A percentile compares a stretch with the other conserved stretches of the same genome.
phyloP scores from a whole-genome alignment of 1,140 invertebrate species.

The Coptotermes formosanus region DNA sequence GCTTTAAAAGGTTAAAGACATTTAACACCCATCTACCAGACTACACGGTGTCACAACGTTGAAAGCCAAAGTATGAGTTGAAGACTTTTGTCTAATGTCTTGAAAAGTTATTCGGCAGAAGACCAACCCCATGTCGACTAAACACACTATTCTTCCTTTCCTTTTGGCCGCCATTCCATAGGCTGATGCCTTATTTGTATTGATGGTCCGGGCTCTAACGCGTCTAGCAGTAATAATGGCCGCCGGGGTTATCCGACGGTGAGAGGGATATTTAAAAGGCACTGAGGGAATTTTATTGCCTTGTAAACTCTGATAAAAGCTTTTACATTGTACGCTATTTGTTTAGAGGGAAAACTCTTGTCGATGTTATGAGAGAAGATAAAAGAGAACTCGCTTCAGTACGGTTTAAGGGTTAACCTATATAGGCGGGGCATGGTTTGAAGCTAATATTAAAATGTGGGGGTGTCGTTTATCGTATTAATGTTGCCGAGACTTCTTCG shows the following conservation, averaged over 20 bases:
- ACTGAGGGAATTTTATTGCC: background rate
- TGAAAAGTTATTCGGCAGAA: too few relatives aligned
- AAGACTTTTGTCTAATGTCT: too few relatives aligned
- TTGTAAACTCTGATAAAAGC: slow-evolving; percentile 19
- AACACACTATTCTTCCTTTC: too few relatives aligned
- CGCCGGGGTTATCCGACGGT: background rate
- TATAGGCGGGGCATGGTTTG: background rate
- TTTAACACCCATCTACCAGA: too few relatives aligned
- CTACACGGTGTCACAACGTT: too few relatives aligned
- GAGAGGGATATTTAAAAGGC: background rate
- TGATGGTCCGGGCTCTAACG: background rate
- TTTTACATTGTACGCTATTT: background rate
- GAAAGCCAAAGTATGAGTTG: too few relatives aligned
- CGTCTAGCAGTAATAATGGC: background rate
- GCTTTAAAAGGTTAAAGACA: too few relatives aligned
- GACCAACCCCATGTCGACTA: too few relatives aligned
- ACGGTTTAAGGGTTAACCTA: background rate
- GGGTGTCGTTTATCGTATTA: background rate
- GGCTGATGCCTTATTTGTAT: background rate
- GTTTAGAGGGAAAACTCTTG: background rate
- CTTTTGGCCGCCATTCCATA: too few relatives aligned
- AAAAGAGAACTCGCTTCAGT: background rate
- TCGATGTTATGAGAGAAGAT: background rate
- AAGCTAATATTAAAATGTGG: background rate
- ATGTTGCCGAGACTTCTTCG: background rate